phyloP scores from a whole-genome alignment of 1,140 invertebrate genomes.

The Dysdera silvatica region DNA sequence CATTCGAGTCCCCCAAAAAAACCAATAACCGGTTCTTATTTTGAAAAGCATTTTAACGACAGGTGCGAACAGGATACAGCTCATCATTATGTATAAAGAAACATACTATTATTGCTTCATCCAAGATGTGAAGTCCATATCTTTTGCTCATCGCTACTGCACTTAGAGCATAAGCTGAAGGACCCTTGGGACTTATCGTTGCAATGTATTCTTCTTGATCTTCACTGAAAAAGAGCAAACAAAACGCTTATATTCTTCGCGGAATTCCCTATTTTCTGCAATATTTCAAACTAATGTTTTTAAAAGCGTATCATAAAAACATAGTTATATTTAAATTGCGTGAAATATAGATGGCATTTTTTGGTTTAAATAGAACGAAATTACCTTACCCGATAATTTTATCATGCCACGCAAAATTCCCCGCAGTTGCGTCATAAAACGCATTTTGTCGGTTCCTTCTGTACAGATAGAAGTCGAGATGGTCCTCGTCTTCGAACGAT shows the following conservation, averaged over 20 bases:
- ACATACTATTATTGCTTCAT: slow-evolving; percentile 41
- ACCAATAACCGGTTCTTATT: no score
- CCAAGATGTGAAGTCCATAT: slow-evolving; percentile 44
- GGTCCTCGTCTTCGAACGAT: slow-evolving; percentile 31
- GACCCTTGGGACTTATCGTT: slow-evolving; percentile 40
- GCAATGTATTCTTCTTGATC: slow-evolving; percentile 40
- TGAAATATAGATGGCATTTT: neutral
- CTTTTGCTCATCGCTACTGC: slow-evolving; percentile 47
- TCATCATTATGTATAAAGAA: neutral
- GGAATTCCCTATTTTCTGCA: neutral
- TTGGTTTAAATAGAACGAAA: neutral
- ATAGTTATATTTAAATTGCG: neutral
- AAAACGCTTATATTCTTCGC: neutral
- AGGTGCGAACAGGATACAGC: neutral
- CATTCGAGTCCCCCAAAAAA: no score
- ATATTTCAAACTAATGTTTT: neutral
- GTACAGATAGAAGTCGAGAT: slow-evolving; percentile 36
- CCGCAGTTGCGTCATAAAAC: slow-evolving; percentile 44
- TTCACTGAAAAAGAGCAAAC: neutral
- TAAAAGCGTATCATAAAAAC: neutral
- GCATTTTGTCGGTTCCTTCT: slow-evolving; percentile 35
- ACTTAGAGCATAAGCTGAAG: slow-evolving; percentile 45
- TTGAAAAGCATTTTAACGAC: no score
- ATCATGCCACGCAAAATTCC: slow-evolving; percentile 47
- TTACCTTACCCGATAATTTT: slow-evolving; percentile 29